Conservation (phyloP, 2,797 vertebrate genomes). For the Lutjanus argentimaculatus region DNA sequence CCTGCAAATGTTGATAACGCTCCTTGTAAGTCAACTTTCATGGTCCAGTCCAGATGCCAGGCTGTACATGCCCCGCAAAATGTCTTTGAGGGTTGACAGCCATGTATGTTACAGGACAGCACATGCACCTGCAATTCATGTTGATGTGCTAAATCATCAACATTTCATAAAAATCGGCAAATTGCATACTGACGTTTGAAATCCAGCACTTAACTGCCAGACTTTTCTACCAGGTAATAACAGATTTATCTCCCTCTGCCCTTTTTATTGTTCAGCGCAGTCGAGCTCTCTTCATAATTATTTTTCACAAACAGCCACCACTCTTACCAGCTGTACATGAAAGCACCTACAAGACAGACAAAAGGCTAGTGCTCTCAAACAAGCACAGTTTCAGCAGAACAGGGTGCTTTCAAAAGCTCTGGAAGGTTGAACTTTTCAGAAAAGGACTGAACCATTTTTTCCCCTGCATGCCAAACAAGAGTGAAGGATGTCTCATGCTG, state of each 20-base stretch:
- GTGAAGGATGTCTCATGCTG: conserved; percentile 40
- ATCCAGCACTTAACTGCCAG: neutral
- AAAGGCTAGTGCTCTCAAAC: conserved; percentile 16
- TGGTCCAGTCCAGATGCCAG: no score
- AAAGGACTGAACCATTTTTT: neutral
- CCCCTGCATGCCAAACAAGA: conserved; percentile 23
- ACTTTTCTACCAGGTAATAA: neutral
- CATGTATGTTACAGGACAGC: no score
- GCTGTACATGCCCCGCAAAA: neutral
- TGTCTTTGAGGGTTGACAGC: neutral
- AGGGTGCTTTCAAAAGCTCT: conserved; percentile 33
- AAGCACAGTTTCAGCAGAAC: conserved; percentile 23
- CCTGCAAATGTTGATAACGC: no score
- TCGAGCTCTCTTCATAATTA: neutral
- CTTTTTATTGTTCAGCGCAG: neutral
- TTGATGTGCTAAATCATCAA: neutral
- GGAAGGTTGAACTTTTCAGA: conserved; percentile 49
- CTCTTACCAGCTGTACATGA: conserved; percentile 9
- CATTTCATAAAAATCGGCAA: neutral
- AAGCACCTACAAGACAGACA: conserved; percentile 5
- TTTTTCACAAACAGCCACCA: neutral
- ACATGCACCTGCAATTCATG: neutral
- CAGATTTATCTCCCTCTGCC: neutral
- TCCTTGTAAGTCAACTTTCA: no score
- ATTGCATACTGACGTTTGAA: no score